Percentiles rank a stretch among this genome's conserved stretches.
Conservation (phyloP, 2,888 invertebrate species). For the Gari tellinella region DNA sequence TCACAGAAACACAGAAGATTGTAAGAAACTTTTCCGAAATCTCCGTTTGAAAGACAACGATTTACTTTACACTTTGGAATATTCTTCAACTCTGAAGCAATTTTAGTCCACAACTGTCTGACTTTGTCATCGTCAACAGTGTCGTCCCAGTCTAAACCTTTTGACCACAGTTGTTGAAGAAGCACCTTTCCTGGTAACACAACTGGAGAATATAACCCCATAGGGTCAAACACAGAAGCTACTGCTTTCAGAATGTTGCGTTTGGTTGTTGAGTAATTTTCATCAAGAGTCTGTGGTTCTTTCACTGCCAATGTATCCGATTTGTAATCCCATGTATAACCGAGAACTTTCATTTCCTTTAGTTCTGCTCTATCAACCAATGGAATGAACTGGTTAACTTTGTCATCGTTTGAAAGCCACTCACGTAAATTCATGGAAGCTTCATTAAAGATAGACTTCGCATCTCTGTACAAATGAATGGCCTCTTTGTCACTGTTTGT, state of each 20-base stretch:
- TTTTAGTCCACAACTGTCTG: conserved; percentile 6
- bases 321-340: conserved; percentile 23
- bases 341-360: conserved; percentile 21
- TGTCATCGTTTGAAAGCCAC: conserved; percentile 27
- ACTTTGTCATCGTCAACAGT: background rate
- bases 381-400: conserved; percentile 2
- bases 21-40: background rate
- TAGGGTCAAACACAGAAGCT: conserved; percentile 16
- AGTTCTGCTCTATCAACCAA: background rate
- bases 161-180: conserved; percentile 19
- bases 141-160: conserved; percentile 11
- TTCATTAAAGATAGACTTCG: conserved; percentile 33
- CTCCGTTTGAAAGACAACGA: conserved; percentile 1
- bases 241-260: conserved; percentile 13
- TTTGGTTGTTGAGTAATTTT: conserved; percentile 2
- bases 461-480: conserved; percentile 9
- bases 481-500: conserved; percentile 14
- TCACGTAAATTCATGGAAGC: conserved; percentile 34
- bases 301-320: conserved; percentile 12
- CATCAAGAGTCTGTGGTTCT: background rate
- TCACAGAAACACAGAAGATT: conserved; percentile 24
- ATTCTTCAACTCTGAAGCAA: background rate
- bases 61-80: background rate
- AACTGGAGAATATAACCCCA: conserved; percentile 17
- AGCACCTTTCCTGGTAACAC: conserved; percentile 14